These are phyloP conservation scores for Leptogaster cylindrica DNA, from an alignment of 2,888 invertebrate genomes.

Conservation along the genomic window DNA sequence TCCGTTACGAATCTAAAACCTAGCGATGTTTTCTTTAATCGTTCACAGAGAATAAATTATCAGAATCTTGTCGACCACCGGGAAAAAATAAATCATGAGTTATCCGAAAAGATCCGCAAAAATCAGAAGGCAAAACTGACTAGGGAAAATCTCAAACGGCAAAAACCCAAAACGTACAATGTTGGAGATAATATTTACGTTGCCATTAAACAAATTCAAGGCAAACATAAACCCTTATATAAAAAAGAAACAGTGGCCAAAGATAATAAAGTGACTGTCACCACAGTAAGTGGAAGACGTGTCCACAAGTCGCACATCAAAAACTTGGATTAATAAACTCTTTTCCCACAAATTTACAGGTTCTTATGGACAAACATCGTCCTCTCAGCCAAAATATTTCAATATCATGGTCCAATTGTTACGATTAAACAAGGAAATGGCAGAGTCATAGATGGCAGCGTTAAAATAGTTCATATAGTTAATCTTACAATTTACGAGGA, in stretches of 20 bases:
- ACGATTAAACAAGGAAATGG: constrained; percentile 30
- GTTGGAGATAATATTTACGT: constrained; percentile 14
- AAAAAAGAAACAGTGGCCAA: constrained; percentile 28
- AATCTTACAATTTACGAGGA: constrained; percentile 28
- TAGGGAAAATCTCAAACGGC: constrained; percentile 15
- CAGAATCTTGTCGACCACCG: background rate
- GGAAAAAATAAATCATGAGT: constrained; percentile 12
- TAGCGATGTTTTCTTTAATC: constrained; percentile 16
- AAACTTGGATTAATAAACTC: constrained; percentile 6
- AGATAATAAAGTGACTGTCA: constrained; percentile 28
- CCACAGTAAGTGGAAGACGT: constrained; percentile 9
- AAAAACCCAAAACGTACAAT: constrained; percentile 1
- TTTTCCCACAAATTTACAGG: constrained; percentile 18
- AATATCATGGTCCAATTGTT: constrained; percentile 5
- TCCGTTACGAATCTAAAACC: constrained; percentile 28
- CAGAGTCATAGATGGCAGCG: constrained; percentile 14
- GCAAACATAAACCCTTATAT: constrained; percentile 12
- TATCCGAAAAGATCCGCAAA: constrained; percentile 5
- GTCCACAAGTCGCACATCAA: constrained; percentile 37
- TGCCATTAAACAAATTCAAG: constrained; percentile 11
- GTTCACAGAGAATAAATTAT: constrained; percentile 18
- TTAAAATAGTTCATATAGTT: constrained; percentile 24
- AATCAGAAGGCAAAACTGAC: constrained; percentile 1
- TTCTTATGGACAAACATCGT: background rate
- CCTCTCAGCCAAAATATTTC: background rate